phyloP scores from a whole-genome alignment of 2,888 invertebrate genomes.

The Leptinotarsa tumamoca region DNA sequence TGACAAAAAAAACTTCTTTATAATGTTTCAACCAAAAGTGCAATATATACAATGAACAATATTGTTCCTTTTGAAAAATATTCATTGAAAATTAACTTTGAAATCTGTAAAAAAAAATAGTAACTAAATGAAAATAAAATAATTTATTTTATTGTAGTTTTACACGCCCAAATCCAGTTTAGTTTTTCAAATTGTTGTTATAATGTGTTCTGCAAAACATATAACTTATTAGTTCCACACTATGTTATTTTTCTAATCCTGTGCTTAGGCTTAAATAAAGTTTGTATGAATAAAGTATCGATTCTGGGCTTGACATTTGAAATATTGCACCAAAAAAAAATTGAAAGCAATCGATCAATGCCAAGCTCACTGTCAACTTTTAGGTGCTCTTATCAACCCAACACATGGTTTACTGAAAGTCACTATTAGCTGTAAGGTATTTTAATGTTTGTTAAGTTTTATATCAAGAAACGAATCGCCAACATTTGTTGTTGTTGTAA shows the following conservation, averaged over 20 bases:
- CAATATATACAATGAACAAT: not conserved
- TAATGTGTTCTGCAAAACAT: no score
- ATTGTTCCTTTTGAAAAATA: not conserved
- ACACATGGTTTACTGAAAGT: constrained; percentile 3
- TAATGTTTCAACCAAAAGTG: not conserved
- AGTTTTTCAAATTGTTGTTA: no score
- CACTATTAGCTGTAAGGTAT: constrained; percentile 16
- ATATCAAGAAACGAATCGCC: constrained; percentile 15
- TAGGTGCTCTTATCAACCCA: constrained; percentile 8
- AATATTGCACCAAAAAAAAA: not conserved
- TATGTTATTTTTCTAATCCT: no score
- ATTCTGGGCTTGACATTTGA: not conserved
- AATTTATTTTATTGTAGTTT: no score
- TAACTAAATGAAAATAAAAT: no score
- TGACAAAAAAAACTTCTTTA: not conserved
- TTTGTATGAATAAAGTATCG: not conserved
- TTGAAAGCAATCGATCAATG: not conserved
- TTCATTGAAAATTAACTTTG: not conserved
- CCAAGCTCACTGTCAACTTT: not conserved
- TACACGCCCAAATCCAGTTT: no score
- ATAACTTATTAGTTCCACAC: no score
- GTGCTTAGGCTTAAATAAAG: no score
- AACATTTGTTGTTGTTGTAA: not conserved
- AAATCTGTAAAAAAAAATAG: no score
- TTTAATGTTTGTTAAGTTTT: constrained; percentile 15